Evolutionary conservation across 2,113 vertebrate species (phyloP).

Genomic region (Brachyhypopomus occidentalis): DNA sequence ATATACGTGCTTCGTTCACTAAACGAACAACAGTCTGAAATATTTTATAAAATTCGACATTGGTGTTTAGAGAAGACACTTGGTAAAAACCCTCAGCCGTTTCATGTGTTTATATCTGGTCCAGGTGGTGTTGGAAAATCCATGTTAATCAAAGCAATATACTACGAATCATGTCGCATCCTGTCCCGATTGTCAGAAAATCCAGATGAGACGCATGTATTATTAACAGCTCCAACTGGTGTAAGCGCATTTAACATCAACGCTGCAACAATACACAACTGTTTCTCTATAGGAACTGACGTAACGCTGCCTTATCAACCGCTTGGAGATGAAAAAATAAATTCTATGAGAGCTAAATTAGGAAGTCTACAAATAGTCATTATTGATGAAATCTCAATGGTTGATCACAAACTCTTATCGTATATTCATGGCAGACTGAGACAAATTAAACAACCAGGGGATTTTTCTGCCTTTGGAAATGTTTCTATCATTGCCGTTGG

Average conservation of each 20-base stretch:
- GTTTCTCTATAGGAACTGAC: constrained; percentile 25
- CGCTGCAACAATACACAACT: constrained; percentile 24
- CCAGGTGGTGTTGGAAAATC: constrained; percentile 33
- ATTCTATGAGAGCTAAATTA: constrained; percentile 23
- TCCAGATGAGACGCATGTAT: not conserved
- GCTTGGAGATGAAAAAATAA: constrained; percentile 29
- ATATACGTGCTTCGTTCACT: too few species aligned
- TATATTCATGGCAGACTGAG: not conserved
- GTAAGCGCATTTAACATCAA: constrained; percentile 2
- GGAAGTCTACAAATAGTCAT: constrained; percentile 41
- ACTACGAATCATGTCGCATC: constrained; percentile 11
- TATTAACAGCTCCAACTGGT: constrained; percentile 24
- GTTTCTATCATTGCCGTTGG: constrained; percentile 32
- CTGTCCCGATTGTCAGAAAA: constrained; percentile 6
- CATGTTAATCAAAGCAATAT: constrained; percentile 18
- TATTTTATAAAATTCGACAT: too few species aligned
- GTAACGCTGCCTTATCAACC: constrained; percentile 34
- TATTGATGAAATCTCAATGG: constrained; percentile 49
- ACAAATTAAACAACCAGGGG: constrained; percentile 35
- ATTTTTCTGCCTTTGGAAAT: constrained; percentile 23
- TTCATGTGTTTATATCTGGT: too few species aligned
- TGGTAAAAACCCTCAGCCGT: too few species aligned
- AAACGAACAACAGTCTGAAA: too few species aligned
- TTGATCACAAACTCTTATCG: constrained; percentile 38
- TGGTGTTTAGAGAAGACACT: too few species aligned